Base-by-base conservation (phyloP, 2,888 invertebrate genomes). In the Theodoxus fluviatilis region DNA sequence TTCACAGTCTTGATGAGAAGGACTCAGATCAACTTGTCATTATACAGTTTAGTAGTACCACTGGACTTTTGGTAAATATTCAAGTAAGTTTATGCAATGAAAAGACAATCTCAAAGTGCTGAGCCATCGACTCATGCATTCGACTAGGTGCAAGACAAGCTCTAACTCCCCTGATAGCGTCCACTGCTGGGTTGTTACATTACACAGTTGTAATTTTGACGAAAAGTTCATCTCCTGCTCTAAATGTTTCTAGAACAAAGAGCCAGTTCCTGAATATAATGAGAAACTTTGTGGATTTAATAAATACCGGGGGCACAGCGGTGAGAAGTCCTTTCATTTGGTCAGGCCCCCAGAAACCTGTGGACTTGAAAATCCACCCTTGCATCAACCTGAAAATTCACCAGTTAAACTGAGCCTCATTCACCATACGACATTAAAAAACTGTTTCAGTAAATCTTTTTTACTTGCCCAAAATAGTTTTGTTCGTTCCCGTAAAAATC, bases 301-400 rank as follows among this genome's bases (percentile, higher is more conserved):
- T 2, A 40, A 64, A 88, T 86, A 91, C 92, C 79, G 82, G 79
- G 0, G 94, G 93, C 0, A 94, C 92, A 1, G 94, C 91, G 1
- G 92, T 93, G 18, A 96, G 83, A 78, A 94, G 92, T 1, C 93
- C 90, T 84, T 92, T 87, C 3, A 92, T 92, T 81, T 91, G 90
- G 0, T 89, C 84, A 38, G 89, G 83, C 1, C 91, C 91, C 94
- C 94, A 94, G 83, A 91, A 91, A 37, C 71, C 73, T 15, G 88
- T 79, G 77, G 91, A 87, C 76, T 91, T 75, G 84, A 95, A 94
- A 89, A 94, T 90, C 95, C 95, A 95, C 65, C 92, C 93, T 87
- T 95, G 95, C 83, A 94, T 88, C 69, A 94, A 78, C 92, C 92
- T 81, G 70, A 12, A 75, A 72, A 12, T 31, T 18, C n/a, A n/a